Conservation (phyloP, 2,113 vertebrate species). For the Carassius gibelio region DNA sequence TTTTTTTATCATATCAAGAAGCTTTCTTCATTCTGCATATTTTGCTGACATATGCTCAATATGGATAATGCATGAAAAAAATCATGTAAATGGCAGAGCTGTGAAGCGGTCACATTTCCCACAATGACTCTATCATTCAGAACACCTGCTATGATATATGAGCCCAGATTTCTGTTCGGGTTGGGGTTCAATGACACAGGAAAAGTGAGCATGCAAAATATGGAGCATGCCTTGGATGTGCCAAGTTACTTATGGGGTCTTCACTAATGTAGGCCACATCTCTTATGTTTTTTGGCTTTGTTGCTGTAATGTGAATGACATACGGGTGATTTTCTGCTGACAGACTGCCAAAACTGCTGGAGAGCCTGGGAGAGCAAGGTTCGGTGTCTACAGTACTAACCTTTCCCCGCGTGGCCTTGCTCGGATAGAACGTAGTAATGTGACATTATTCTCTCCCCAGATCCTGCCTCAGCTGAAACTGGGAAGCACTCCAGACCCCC, state of each 20-base stretch:
- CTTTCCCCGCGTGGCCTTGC: constrained; percentile 19
- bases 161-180: neutral
- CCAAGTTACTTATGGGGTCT: constrained; percentile 1
- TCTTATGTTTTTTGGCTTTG: neutral
- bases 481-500: constrained; percentile 37
- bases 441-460: constrained; percentile 39
- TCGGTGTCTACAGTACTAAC: constrained; percentile 32
- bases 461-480: constrained; percentile 18
- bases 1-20: neutral
- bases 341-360: constrained; percentile 11
- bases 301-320: constrained; percentile 23
- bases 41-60: neutral
- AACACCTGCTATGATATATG: constrained; percentile 11
- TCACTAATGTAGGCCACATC: constrained; percentile 13
- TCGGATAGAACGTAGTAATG: constrained; percentile 34
- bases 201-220: neutral
- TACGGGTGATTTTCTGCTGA: constrained; percentile 18
- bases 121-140: neutral
- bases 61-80: neutral
- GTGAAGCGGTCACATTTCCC: neutral
- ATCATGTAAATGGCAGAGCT: neutral
- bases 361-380: neutral
- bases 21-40: neutral
- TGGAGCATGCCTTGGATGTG: neutral
- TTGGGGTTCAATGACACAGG: constrained; percentile 15